Base-by-base conservation (phyloP, 2,113 vertebrate species). In the Pardalotus punctatus region DNA sequence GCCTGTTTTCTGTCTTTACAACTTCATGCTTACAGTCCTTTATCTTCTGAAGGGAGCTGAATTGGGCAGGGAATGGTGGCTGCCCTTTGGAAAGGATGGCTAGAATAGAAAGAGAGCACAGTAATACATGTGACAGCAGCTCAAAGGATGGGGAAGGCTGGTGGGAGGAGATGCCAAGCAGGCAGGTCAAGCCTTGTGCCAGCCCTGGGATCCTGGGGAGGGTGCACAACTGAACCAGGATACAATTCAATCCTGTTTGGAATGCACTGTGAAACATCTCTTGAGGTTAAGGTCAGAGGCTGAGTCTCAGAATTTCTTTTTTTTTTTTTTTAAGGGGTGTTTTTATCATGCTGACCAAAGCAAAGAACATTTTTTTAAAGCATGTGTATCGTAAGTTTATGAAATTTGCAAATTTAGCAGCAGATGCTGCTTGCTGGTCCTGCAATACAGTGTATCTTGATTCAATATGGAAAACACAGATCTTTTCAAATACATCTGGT, bases 61-160 rank as follows among this genome's bases (percentile, higher is more conserved):
- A 73, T 1, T 0, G 0, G 31, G 31, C 35, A 81, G 35, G 22
- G 25, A 77, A 47, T 9, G 36, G 36, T 3, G 5, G 47, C 38
- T 36, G 21, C n/a, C 81, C 42, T 64, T 62, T 56, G 16, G 64
- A 54, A 81, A 73, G 33, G 15, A 27, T 19, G 40, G 69, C 12
- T n/a, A 9, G 20, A n/a, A 50, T 11, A 36, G 16, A 48, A 62
- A 58, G 9, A 14, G 19, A 73, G 64, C 2, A 1, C 17, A 57
- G 51, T 4, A 48, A 61, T 17, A 15, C 2, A 17, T 1, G 5
- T 45, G 64, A 31, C 27, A 72, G 38, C 6, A 50, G 60, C 13
- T 7, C 33, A 60, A 43, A 47, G 65, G 64, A 40, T 11, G 27
- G 20, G 43, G 9, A 62, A 28, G 25, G 9, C 9, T 9, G 9